phyloP scores from a whole-genome alignment of 2,797 vertebrate species.

The Neomorphus geoffroyi region DNA sequence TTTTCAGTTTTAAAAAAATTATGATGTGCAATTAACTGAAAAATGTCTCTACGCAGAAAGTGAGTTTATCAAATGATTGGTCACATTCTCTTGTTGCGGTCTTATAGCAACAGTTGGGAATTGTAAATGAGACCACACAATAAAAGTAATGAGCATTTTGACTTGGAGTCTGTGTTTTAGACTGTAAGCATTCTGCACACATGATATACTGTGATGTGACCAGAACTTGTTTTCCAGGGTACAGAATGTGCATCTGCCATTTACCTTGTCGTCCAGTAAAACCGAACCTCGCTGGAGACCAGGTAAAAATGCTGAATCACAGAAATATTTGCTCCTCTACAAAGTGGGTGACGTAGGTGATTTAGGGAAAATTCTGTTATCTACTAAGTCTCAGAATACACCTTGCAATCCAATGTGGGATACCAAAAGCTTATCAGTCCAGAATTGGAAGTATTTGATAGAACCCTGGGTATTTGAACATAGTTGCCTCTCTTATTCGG shows the following conservation, averaged over 20 bases:
- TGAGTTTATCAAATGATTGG: not conserved
- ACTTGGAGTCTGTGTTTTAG: not conserved
- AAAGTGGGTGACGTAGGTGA: not conserved
- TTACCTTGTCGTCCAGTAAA: conserved; percentile 89
- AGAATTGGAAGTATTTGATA: not conserved
- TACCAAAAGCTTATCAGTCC: not conserved
- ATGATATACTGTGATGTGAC: not conserved
- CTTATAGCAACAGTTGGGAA: not conserved
- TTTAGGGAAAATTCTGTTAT: not conserved
- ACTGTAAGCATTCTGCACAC: not conserved
- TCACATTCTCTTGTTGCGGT: not conserved
- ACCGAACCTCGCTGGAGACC: conserved; percentile 82
- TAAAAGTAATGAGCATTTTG: not conserved
- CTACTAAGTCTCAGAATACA: not conserved
- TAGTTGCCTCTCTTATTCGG: not conserved
- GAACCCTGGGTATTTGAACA: not conserved
- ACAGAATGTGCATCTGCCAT: conserved; percentile 97
- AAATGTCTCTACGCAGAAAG: not conserved
- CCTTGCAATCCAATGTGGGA: not conserved
- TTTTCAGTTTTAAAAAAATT: not conserved
- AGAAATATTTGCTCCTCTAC: not conserved
- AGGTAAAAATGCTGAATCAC: conserved; percentile 71
- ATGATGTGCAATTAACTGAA: not conserved
- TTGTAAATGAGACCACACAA: not conserved
- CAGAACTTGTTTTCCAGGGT: conserved; percentile 78